A percentile compares a stretch with the other conserved stretches of the same genome.
phyloP scores from a whole-genome alignment of 2,888 invertebrate genomes.

The Dugesia japonica region DNA sequence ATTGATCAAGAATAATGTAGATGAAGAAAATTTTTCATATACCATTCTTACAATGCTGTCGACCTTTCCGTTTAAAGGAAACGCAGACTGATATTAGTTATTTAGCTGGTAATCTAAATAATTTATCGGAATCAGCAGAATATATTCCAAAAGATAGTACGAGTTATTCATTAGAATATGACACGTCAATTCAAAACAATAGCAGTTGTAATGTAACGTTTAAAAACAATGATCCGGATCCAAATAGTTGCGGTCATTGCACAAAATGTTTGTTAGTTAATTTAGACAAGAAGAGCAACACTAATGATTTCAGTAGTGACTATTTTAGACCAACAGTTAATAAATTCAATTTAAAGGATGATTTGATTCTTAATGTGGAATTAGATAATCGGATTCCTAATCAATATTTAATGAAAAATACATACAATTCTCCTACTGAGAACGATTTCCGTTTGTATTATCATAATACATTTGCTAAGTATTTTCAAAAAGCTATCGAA shows the following conservation, averaged over 20 bases:
- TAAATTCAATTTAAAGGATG: background rate
- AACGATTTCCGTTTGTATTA: background rate
- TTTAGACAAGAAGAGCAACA: background rate
- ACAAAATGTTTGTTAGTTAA: background rate
- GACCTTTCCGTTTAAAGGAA: constrained; percentile 10
- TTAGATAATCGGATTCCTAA: background rate
- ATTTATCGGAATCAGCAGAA: background rate
- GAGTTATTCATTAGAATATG: background rate
- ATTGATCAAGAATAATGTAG: background rate
- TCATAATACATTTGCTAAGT: background rate
- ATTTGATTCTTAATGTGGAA: background rate
- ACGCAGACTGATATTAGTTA: background rate
- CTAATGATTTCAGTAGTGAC: background rate
- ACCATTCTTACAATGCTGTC: background rate
- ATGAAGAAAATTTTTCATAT: constrained; percentile 5
- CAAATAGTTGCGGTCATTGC: constrained; percentile 4
- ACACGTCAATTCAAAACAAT: background rate
- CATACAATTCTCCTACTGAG: background rate
- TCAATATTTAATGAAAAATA: background rate
- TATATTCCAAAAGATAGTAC: background rate
- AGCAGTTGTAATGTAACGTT: constrained; percentile 12
- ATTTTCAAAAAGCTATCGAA: background rate
- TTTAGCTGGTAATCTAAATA: background rate
- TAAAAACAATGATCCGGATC: background rate
- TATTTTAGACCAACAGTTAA: background rate